Percentiles rank a stretch among this genome's conserved stretches.
Evolutionary conservation across 2,113 vertebrate genomes (phyloP).

Genomic region (Sylvicapra grimmia): DNA sequence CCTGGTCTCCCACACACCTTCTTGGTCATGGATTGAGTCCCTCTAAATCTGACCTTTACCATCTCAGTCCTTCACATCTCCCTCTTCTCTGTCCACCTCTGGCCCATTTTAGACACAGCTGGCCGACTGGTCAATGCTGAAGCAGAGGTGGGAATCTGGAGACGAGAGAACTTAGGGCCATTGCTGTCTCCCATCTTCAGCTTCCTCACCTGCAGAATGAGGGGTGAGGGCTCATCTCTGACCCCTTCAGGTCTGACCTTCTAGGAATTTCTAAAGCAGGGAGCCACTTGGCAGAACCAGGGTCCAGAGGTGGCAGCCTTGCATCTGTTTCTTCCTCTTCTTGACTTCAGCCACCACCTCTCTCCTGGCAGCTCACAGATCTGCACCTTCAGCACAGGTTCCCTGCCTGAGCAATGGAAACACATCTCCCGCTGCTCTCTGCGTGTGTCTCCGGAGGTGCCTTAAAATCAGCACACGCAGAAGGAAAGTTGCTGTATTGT

Average conservation of each 20-base stretch:
- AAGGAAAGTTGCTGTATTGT: background rate
- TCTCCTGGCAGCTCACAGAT: background rate
- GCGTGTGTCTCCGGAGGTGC: background rate
- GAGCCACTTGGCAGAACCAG: accelerated
- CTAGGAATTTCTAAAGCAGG: background rate
- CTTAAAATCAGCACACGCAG: background rate
- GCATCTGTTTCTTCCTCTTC: background rate
- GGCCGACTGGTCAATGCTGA: background rate
- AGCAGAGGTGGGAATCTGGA: background rate
- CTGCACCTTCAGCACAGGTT: background rate
- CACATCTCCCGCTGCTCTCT: accelerated
- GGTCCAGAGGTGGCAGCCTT: background rate
- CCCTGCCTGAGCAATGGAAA: background rate
- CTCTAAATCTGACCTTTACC: background rate
- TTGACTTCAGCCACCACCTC: accelerated
- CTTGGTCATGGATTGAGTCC: background rate
- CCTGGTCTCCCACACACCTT: background rate
- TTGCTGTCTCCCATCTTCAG: background rate
- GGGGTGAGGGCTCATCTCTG: background rate
- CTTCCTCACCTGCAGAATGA: background rate
- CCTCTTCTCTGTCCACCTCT: background rate
- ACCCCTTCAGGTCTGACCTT: background rate
- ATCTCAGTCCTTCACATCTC: background rate
- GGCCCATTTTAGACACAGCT: background rate
- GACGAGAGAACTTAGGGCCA: background rate